phyloP scores from a whole-genome alignment of 2,797 vertebrate species.

The Heterohyrax brucei region DNA sequence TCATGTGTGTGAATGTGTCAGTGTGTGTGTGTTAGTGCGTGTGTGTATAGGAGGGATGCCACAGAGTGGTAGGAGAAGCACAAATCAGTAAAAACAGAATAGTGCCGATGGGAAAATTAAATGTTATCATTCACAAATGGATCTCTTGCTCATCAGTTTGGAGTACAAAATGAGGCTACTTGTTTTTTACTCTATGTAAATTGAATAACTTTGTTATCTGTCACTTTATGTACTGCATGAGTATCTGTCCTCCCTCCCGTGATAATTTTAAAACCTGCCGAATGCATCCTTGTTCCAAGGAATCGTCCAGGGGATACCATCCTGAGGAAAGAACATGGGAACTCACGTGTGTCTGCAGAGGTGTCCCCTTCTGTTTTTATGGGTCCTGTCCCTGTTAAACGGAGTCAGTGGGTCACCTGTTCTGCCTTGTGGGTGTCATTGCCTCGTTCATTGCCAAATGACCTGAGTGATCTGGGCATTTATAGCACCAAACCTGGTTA shows the following conservation, averaged over 20 bases:
- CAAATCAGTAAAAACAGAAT: neutral
- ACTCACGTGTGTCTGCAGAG: no score
- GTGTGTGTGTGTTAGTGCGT: no score
- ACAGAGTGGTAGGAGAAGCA: neutral
- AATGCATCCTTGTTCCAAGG: neutral
- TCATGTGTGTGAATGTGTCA: neutral
- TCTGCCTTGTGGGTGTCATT: no score
- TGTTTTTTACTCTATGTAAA: neutral
- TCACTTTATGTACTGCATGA: neutral
- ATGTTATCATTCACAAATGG: neutral
- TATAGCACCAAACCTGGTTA: neutral
- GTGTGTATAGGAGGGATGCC: no score
- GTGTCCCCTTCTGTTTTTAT: accelerated
- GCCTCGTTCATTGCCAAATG: neutral
- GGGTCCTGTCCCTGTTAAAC: neutral
- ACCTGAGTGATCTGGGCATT: no score
- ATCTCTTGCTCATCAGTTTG: neutral
- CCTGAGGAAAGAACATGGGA: neutral
- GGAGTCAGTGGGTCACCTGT: neutral
- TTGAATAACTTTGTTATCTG: neutral
- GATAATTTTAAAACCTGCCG: neutral
- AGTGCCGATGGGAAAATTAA: neutral
- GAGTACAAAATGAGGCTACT: neutral
- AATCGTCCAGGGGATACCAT: neutral
- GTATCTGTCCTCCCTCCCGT: neutral